A percentile compares a stretch with the other conserved stretches of the same genome.
These are phyloP conservation scores for Chelon auratus DNA, from an alignment of 2,797 vertebrate species.

Conservation along the genomic window DNA sequence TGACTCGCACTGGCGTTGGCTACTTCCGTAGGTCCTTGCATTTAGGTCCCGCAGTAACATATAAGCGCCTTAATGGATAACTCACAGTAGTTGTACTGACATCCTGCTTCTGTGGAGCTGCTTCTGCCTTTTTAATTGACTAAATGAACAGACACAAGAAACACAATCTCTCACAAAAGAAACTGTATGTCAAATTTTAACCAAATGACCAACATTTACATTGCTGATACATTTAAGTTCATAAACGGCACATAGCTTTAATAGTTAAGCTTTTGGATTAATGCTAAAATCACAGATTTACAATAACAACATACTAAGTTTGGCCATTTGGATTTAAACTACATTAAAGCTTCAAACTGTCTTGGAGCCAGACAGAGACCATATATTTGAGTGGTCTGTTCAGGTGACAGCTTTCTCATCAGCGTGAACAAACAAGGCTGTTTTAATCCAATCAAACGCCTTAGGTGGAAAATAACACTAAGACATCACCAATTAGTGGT, in stretches of 20 bases:
- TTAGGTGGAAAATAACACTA: neutral
- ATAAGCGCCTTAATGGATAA: too few species aligned
- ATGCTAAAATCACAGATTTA: too few species aligned
- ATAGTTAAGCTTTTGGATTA: too few species aligned
- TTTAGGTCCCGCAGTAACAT: too few species aligned
- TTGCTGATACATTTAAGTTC: too few species aligned
- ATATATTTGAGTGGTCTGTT: too few species aligned
- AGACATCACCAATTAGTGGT: neutral
- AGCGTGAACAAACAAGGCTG: neutral
- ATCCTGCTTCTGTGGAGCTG: neutral
- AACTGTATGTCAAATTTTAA: neutral
- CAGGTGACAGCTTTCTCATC: neutral
- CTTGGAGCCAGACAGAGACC: too few species aligned
- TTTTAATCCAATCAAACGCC: neutral
- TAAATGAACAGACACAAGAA: constrained; percentile 2
- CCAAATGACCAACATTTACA: neutral
- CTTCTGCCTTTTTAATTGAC: neutral
- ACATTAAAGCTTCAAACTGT: too few species aligned
- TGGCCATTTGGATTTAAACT: too few species aligned
- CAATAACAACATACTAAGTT: too few species aligned
- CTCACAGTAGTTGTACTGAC: neutral
- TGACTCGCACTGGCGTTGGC: too few species aligned
- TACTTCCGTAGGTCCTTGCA: too few species aligned
- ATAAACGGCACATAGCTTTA: neutral
- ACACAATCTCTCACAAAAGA: neutral